These are phyloP conservation scores for Heliornis fulica DNA, from an alignment of 2,113 vertebrate species.

Conservation along the genomic window DNA sequence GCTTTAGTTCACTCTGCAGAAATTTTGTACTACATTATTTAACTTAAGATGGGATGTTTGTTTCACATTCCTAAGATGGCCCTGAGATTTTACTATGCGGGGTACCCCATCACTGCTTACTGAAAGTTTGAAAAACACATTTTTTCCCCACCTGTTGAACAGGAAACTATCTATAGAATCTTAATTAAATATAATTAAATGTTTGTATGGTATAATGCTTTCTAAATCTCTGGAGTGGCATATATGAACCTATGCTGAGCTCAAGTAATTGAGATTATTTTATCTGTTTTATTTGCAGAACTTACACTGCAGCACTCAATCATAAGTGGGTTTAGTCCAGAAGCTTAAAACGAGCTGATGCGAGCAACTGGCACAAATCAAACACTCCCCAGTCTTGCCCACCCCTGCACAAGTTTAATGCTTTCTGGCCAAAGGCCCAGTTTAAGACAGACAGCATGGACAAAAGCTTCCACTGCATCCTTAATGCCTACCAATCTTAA, in stretches of 20 bases:
- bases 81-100: neutral
- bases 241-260: neutral
- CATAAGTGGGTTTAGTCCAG: conserved; percentile 21
- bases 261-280: conserved; percentile 19
- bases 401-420: neutral
- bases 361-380: conserved; percentile 17
- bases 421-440: conserved; percentile 13
- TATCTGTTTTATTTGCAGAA: conserved; percentile 16
- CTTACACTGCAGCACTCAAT: conserved; percentile 9
- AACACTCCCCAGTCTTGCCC: neutral
- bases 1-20: neutral
- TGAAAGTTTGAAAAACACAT: neutral
- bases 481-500: neutral
- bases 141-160: neutral
- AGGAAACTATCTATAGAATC: neutral
- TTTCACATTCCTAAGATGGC: neutral
- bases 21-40: neutral
- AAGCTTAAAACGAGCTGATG: conserved; percentile 33
- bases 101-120: neutral
- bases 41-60: neutral
- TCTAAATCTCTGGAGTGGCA: neutral
- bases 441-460: neutral
- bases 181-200: neutral
- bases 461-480: neutral
- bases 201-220: neutral